phyloP scores from a whole-genome alignment of 1,140 invertebrate species.

The Monochamus saltuarius region DNA sequence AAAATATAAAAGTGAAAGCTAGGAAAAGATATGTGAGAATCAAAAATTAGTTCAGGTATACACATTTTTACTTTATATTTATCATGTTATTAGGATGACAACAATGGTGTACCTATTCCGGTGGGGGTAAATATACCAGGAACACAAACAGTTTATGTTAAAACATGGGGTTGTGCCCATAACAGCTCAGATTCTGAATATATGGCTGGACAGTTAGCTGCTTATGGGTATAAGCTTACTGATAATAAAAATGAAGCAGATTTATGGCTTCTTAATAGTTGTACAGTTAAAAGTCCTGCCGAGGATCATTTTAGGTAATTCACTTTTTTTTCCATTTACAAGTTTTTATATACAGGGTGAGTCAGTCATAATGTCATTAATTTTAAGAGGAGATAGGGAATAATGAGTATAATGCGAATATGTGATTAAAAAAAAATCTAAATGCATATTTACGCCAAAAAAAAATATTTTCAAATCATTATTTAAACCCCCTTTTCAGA shows the following conservation, averaged over 20 bases:
- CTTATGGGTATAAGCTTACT: constrained; percentile 85
- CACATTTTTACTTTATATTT: constrained; percentile 4
- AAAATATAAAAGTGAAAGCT: constrained; percentile 64
- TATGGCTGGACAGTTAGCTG: constrained; percentile 91
- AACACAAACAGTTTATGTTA: constrained; percentile 89
- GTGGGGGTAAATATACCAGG: constrained; percentile 74
- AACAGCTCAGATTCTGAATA: constrained; percentile 97
- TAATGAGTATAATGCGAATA: too few relatives aligned
- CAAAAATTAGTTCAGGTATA: not conserved
- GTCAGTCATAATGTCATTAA: too few relatives aligned
- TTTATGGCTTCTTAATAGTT: constrained; percentile 95
- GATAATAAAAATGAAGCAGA: constrained; percentile 82
- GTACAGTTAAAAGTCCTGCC: constrained; percentile 95
- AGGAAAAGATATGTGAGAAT: constrained; percentile 51
- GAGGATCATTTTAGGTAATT: constrained; percentile 88
- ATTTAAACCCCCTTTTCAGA: too few relatives aligned
- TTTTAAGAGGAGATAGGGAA: too few relatives aligned
- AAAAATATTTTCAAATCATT: too few relatives aligned
- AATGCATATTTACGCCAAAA: too few relatives aligned
- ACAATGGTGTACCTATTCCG: constrained; percentile 19
- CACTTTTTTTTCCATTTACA: not conserved
- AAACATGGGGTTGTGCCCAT: constrained; percentile 98
- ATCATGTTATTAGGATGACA: constrained; percentile 34
- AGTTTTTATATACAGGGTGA: too few relatives aligned
- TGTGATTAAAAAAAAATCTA: too few relatives aligned